Conservation (phyloP, 2,797 vertebrate genomes). For the Eidolon dupreanum region DNA sequence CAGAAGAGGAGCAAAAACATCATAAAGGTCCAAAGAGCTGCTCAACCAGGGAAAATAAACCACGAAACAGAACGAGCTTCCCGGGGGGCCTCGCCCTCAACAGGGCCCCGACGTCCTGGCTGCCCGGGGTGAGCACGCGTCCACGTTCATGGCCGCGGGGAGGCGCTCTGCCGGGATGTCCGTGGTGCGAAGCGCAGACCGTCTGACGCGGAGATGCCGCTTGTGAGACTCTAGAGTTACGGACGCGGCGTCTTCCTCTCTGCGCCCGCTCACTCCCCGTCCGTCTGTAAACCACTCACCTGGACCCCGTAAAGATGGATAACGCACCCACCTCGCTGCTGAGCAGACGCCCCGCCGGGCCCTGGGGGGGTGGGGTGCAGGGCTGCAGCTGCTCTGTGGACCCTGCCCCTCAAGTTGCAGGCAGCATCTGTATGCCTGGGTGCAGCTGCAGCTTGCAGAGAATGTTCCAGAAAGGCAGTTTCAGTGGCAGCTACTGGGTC, state of each 20-base stretch:
- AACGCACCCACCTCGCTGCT: neutral
- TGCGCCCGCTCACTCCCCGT: neutral
- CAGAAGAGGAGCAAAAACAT: neutral
- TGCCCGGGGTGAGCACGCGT: rapidly evolving
- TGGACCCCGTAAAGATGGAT: neutral
- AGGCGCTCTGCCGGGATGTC: neutral
- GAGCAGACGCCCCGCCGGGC: neutral
- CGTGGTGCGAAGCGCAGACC: rapidly evolving
- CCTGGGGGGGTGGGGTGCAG: rapidly evolving
- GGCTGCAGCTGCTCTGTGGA: neutral
- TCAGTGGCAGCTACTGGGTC: neutral
- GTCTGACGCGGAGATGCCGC: rapidly evolving
- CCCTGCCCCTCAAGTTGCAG: rapidly evolving
- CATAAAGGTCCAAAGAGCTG: neutral
- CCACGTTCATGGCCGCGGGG: rapidly evolving
- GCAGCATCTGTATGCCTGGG: neutral
- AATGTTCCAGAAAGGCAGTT: neutral
- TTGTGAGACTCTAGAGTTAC: rapidly evolving
- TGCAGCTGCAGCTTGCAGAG: neutral
- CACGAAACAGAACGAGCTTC: neutral
- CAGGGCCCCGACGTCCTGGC: rapidly evolving
- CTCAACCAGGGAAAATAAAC: neutral
- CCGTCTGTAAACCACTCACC: neutral
- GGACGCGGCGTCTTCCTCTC: rapidly evolving
- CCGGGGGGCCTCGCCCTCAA: neutral